A percentile compares a stretch with the other conserved stretches of the same genome.
Conservation (phyloP, 2,888 invertebrate species). For the Arctia plantaginis region DNA sequence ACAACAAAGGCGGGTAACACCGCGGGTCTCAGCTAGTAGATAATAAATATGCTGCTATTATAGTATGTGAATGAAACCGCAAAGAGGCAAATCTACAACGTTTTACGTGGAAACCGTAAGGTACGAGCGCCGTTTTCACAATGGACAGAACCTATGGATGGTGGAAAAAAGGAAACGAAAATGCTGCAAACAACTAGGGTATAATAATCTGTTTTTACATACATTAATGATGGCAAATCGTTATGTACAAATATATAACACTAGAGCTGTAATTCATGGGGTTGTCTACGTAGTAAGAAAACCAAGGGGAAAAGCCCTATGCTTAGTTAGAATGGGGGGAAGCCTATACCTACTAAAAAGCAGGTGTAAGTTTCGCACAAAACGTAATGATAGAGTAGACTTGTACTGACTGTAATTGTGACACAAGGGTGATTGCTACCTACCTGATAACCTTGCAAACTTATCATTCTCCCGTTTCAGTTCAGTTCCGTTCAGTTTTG, state of each 20-base stretch:
- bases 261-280: neutral
- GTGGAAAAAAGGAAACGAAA: neutral
- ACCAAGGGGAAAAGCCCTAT: neutral
- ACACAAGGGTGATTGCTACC: neutral
- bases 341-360: neutral
- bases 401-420: neutral
- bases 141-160: neutral
- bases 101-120: neutral
- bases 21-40: too few species aligned
- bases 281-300: neutral
- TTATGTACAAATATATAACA: neutral
- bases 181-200: neutral
- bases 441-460: neutral
- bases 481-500: too few species aligned
- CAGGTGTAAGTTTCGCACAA: neutral
- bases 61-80: conserved; percentile 5
- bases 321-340: neutral
- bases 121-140: neutral
- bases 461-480: too few species aligned
- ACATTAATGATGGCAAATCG: neutral
- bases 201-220: neutral
- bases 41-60: neutral
- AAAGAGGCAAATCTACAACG: neutral
- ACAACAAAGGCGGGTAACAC: too few species aligned
- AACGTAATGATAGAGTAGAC: neutral